Conservation (phyloP, 2,797 vertebrate genomes). For the Capromys pilorides region DNA sequence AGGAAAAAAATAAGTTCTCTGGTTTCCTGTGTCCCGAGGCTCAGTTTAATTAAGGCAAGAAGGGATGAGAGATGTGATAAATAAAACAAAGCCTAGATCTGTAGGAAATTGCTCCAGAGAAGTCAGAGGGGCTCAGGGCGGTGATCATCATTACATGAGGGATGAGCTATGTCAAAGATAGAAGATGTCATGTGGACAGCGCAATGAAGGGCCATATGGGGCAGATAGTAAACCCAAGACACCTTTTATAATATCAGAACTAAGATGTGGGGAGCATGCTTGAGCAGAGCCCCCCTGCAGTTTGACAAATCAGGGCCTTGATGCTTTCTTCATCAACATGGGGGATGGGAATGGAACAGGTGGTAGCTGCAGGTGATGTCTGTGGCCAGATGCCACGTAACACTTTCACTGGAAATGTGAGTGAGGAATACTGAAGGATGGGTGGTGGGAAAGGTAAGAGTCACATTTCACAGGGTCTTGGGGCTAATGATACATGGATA, state of each 20-base stretch:
- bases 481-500: neutral
- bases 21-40: slow-evolving; percentile 72
- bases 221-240: slow-evolving; percentile 60
- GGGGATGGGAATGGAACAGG: neutral
- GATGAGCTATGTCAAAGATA: slow-evolving; percentile 66
- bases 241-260: slow-evolving; percentile 70
- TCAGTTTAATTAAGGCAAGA: slow-evolving; percentile 84
- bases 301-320: slow-evolving; percentile 64
- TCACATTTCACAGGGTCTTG: slow-evolving; percentile 33
- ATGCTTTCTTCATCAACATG: slow-evolving; percentile 32
- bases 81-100: slow-evolving; percentile 79
- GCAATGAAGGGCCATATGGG: slow-evolving; percentile 75
- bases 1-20: slow-evolving; percentile 51
- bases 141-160: slow-evolving; percentile 73
- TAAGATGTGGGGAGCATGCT: slow-evolving; percentile 43
- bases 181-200: slow-evolving; percentile 61
- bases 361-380: slow-evolving; percentile 18
- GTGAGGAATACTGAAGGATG: neutral
- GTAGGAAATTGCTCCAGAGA: slow-evolving; percentile 74
- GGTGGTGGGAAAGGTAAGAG: neutral
- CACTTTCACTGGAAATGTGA: neutral
- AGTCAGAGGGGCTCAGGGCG: slow-evolving; percentile 28
- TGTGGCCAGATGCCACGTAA: neutral
- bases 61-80: slow-evolving; percentile 78
- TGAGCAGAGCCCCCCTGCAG: slow-evolving; percentile 23